Percentiles rank a stretch among this genome's conserved stretches.
phyloP scores from a whole-genome alignment of 2,113 vertebrate species.

The Cacatua alba region DNA sequence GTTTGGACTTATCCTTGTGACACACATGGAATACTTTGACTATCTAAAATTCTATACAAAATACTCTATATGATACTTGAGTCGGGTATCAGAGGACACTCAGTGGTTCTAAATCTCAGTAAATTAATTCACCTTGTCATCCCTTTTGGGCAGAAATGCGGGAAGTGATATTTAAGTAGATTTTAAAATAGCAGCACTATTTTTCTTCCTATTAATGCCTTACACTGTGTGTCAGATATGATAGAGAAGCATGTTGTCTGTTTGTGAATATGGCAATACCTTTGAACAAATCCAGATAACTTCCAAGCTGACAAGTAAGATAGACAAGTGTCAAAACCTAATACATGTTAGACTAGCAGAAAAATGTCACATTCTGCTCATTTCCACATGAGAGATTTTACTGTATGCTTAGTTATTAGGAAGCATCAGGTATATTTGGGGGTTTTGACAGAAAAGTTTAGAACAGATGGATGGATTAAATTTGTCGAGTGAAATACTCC shows the following conservation, averaged over 20 bases:
- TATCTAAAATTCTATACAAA: not conserved
- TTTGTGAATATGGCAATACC: not conserved
- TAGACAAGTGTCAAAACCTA: slow-evolving; percentile 52
- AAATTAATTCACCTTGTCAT: slow-evolving; percentile 45
- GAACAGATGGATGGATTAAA: slow-evolving; percentile 11
- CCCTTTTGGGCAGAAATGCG: not conserved
- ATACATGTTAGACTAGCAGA: not conserved
- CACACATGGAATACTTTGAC: rapidly evolving
- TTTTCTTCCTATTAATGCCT: slow-evolving; percentile 11
- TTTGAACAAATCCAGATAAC: slow-evolving; percentile 33
- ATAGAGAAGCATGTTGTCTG: slow-evolving; percentile 9
- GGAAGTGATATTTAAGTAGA: slow-evolving; percentile 22
- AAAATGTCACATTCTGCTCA: slow-evolving; percentile 27
- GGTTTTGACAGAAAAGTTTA: slow-evolving; percentile 18
- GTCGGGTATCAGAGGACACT: not conserved
- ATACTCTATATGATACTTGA: not conserved
- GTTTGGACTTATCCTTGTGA: not conserved
- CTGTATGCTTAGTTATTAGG: not conserved
- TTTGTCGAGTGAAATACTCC: not conserved
- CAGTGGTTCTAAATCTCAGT: not conserved
- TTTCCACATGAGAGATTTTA: slow-evolving; percentile 30
- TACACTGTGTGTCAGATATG: not conserved
- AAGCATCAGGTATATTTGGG: not conserved
- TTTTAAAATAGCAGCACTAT: slow-evolving; percentile 22
- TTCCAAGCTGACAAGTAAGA: slow-evolving; percentile 39